phyloP scores from a whole-genome alignment of 2,888 invertebrate genomes.

The Ectemnius continuus region DNA sequence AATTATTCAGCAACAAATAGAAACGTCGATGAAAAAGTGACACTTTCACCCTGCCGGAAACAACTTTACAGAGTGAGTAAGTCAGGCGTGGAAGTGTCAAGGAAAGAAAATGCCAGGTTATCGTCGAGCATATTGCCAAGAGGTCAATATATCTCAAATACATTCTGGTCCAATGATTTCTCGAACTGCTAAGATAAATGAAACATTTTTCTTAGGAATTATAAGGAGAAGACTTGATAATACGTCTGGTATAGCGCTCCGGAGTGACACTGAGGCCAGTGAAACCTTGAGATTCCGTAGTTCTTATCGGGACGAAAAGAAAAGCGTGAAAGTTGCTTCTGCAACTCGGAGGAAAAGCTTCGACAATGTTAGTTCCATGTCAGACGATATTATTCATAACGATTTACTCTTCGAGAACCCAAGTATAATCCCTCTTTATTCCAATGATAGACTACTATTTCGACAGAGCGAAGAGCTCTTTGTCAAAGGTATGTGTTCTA shows the following conservation, averaged over 20 bases:
- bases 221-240: slow-evolving; percentile 55
- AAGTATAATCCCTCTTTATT: slow-evolving; percentile 10
- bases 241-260: slow-evolving; percentile 49
- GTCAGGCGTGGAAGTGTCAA: too few relatives aligned
- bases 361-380: slow-evolving; percentile 12
- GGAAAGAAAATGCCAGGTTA: too few relatives aligned
- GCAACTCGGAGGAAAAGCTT: neutral
- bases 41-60: too few relatives aligned
- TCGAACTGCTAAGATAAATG: too few relatives aligned
- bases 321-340: neutral
- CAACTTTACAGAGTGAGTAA: too few relatives aligned
- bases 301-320: neutral
- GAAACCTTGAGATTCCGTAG: neutral
- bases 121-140: too few relatives aligned
- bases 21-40: too few relatives aligned
- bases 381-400: slow-evolving; percentile 4
- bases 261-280: slow-evolving; percentile 15
- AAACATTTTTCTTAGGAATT: slow-evolving; percentile 40
- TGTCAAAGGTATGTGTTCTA: slow-evolving; percentile 13
- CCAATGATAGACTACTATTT: neutral
- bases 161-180: too few relatives aligned
- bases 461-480: neutral
- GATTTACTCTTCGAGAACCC: neutral
- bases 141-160: too few relatives aligned
- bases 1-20: too few relatives aligned